phyloP scores from a whole-genome alignment of 2,797 vertebrate genomes.

The Acomys russatus region DNA sequence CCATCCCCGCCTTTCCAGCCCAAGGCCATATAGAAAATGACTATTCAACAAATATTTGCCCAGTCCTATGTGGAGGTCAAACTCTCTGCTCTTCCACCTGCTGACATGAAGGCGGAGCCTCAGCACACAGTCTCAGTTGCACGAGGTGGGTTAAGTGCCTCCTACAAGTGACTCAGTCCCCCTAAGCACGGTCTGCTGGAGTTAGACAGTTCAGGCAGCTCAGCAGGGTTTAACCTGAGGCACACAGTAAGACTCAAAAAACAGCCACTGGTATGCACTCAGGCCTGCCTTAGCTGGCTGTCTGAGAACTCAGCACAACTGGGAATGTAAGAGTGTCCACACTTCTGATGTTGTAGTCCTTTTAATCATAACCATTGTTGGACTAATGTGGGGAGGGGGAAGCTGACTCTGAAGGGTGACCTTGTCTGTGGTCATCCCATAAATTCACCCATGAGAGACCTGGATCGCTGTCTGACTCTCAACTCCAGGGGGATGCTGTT shows the following conservation, averaged over 20 bases:
- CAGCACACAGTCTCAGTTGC: neutral
- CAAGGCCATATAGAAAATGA: neutral
- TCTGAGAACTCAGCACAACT: neutral
- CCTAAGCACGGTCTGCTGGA: neutral
- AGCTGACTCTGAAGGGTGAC: neutral
- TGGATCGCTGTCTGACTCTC: neutral
- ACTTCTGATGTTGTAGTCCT: neutral
- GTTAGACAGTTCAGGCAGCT: neutral
- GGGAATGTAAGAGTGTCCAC: neutral
- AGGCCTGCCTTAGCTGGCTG: neutral
- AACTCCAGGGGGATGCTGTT: neutral
- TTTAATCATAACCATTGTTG: neutral
- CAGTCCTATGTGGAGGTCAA: neutral
- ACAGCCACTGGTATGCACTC: neutral
- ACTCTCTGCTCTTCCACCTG: neutral
- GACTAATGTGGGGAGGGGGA: rapidly evolving
- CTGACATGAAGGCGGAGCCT: neutral
- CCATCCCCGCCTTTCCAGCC: neutral
- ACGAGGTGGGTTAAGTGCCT: neutral
- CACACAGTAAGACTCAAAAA: neutral
- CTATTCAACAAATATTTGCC: slow-evolving; percentile 58
- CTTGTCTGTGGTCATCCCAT: neutral
- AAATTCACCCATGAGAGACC: neutral
- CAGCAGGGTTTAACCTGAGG: neutral
- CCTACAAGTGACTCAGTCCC: neutral